Evolutionary conservation across 2,797 vertebrate species (phyloP).

Genomic region (Periparus ater): DNA sequence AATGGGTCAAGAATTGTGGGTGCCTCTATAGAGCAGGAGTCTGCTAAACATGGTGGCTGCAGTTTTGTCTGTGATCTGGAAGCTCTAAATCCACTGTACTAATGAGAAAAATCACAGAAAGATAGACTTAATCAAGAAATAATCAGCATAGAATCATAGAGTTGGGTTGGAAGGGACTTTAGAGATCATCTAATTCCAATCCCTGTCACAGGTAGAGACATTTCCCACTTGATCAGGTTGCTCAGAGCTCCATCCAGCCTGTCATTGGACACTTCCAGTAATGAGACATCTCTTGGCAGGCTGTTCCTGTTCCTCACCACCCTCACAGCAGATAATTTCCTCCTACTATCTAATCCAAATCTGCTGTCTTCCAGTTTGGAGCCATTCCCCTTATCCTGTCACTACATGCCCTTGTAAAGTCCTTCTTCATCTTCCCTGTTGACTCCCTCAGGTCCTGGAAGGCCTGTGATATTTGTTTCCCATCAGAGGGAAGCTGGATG

Average conservation of each 20-base stretch:
- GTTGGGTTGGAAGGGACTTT: background rate
- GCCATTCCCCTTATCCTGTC: background rate
- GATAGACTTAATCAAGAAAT: background rate
- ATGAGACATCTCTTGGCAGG: background rate
- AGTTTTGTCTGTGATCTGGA: background rate
- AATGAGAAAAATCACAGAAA: background rate
- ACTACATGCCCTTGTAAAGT: background rate
- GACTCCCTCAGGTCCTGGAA: background rate
- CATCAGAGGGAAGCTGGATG: background rate
- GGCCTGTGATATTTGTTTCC: fast-evolving
- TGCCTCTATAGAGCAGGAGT: background rate
- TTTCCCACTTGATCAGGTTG: background rate
- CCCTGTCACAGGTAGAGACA: background rate
- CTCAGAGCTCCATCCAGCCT: background rate
- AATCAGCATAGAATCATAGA: background rate
- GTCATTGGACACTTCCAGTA: background rate
- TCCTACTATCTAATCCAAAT: background rate
- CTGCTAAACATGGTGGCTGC: background rate
- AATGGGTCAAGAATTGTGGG: background rate
- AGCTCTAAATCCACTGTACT: background rate
- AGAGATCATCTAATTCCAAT: too few relatives aligned
- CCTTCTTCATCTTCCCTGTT: too few relatives aligned
- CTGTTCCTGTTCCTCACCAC: background rate
- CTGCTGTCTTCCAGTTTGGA: background rate
- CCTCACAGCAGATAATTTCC: background rate